Evolutionary conservation across 2,888 invertebrate species (phyloP), one percentile per base, ranked within the genome.

Genomic region (Ennomos fuscantarius): DNA sequence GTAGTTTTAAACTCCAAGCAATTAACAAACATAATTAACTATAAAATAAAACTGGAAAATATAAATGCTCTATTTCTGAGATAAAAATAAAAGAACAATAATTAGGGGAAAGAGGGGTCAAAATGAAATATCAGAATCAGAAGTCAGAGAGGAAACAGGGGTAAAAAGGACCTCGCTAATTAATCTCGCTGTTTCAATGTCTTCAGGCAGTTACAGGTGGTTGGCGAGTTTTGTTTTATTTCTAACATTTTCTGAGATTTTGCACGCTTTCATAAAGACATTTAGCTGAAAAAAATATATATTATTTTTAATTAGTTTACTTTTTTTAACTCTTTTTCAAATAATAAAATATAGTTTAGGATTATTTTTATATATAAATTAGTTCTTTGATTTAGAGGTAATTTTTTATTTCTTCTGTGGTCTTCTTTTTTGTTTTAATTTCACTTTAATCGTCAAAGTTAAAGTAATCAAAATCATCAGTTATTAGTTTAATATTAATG

Each of bases 121-220:
- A 24, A 24, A 24, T 33, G 12, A 45, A 33, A n/a, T 32, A 33
- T 9, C 33, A n/a, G n/a, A n/a, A n/a, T n/a, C n/a, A n/a, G 40
- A 15, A 52, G 12, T 24, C 24, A 24, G 33, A 44, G 39, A 15
- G 12, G 31, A 54, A 54, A 32, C 13, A 42, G n/a, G 33, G 42
- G 36, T 36, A 54, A 36, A 54, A 9, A 35, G 41, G 35, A 47
- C 41, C 24, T 37, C 36, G 35, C 32, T 62, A 60, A 65, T 65
- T 57, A 65, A 45, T 60, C 54, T 40, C 50, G 35, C 39, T 47
- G 63, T 50, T 50, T 51, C 54, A 63, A 59, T 58, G 54, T 52
- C 60, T 53, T 40, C 44, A 31, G 63, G 46, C 61, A 43, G 55
- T 63, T 65, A 74, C 72, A 76, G 67, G 69, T 74, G 65, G 63